Base-by-base conservation (phyloP, 2,888 invertebrate genomes). In the Ptychoptera albimana region DNA sequence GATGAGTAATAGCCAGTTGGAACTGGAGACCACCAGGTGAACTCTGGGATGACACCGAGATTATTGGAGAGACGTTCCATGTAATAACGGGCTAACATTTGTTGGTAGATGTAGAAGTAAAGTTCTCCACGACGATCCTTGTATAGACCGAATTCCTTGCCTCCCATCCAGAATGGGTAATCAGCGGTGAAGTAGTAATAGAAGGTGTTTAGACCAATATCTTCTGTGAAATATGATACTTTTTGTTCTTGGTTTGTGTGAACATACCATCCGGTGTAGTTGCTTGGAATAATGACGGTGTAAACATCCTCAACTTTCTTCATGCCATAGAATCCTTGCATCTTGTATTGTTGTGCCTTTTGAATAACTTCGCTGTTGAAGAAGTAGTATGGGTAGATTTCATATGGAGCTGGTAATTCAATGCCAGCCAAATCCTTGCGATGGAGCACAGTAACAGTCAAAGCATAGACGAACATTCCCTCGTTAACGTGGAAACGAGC, bases 341-440 rank as follows among this genome's bases (percentile, higher is more conserved):
- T 72, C 57, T 74, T 74, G 61, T 77, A 68, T 59, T 73, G 67
- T 53, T 76, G 70, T 1, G 77, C 81, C 54, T 77, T 72, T 55
- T 77, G 73, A 52, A 85, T 77, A 54, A 80, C 70, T 54, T 80
- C 74, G 53, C 74, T 67, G 64, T 79, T 78, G 58, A 82, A 76
- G 70, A 82, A 84, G 64, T 76, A 74, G 60, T 81, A 75, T 2
- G 86, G 86, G 64, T 77, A 74, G 60, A 84, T 74, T 64, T 86
- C 86, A 58, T 84, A 84, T 37, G 76, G 73, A 23, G 82, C 73
- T 16, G 85, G 84, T 15, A 84, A 60, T 39, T 73, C 68, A 50
- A 84, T 66, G 40, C 78, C 79, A 46, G 70, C 67, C 60, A 75
- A 74, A 57, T 83, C 82, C 7, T 61, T 58, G 41, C 80, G 73